phyloP scores from a whole-genome alignment of 2,797 vertebrate genomes.

The Gobionotothen gibberifrons region DNA sequence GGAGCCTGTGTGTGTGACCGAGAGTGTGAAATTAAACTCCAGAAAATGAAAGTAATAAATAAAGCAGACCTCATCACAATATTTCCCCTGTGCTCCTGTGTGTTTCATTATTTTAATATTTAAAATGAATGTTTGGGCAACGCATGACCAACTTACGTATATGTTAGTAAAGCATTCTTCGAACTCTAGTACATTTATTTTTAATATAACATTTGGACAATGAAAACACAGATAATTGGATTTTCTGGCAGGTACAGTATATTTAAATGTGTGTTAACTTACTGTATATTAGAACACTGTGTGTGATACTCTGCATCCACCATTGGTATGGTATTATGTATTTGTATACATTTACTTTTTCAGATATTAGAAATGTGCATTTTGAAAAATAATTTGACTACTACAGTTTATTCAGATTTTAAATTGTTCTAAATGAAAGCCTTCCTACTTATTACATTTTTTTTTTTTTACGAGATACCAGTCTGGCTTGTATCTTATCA shows the following conservation, averaged over 20 bases:
- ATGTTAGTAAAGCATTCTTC: neutral
- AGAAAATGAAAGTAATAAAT: constrained; percentile 39
- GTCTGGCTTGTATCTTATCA: neutral
- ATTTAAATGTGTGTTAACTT: neutral
- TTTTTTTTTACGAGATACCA: neutral
- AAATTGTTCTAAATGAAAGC: neutral
- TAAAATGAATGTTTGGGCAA: neutral
- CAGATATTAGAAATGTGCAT: neutral
- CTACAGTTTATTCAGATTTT: neutral
- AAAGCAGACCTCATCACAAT: constrained; percentile 30
- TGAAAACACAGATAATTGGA: fast-evolving
- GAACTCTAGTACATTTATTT: neutral
- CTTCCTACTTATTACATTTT: too few relatives aligned
- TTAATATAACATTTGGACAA: neutral
- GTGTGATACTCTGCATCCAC: neutral
- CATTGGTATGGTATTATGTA: neutral
- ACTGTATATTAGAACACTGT: neutral
- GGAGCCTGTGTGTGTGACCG: neutral
- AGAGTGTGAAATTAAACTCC: constrained; percentile 8
- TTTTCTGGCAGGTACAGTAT: neutral
- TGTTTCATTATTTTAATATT: neutral
- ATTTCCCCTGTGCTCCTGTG: neutral
- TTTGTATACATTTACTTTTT: neutral
- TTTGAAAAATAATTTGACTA: neutral
- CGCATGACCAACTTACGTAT: neutral